Evolutionary conservation across 1,140 invertebrate genomes (phyloP), one percentile per base, ranked within the genome.

Genomic region (Drosophila suzukii): DNA sequence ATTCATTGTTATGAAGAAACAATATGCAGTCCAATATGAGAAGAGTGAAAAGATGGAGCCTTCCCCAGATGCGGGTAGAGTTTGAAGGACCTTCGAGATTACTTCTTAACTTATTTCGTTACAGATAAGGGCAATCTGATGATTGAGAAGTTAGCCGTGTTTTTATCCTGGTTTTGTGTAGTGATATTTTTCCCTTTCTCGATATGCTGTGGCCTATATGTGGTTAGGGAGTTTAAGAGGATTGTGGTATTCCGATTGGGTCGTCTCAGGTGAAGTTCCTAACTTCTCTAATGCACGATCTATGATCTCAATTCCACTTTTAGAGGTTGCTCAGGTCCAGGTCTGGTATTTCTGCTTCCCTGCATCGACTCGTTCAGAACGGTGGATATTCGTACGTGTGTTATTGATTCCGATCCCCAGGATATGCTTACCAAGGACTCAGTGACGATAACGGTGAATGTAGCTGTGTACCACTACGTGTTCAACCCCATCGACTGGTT

Each of bases 191-290:
- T 98, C 61, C 97, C 97, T 1, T 94, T 97, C 82, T 97, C 96
- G 6, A 91, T 97, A 20, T 96, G 96, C 90, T 94, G 96, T 91
- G 96, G 95, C 81, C 96, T 97, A 80, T 96, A 96, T 93, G 50
- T 67, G 17, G 65, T 79, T 1, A 10, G 32, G 0, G 97, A 98
- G 89, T 97, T 96, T 77, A 96, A 97, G 89, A 93, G 97, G 71
- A 96, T 96, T 1, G 96, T 98, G 6, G 97, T 98, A 91, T 98
- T 98, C 88, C 95, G 97, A 46, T 92, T 98, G 12, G 97, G 97
- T 12, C 93, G 97, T 60, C 91, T 98, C 20, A 92, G 96, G 43
- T 95, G 32, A 34, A 34, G 7, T 34, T 6, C 32, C 10, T 34
- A 3, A 34, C 32, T 34, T 34, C 27, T 5, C 5, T 27, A 27